Evolutionary conservation across 2,888 invertebrate species (phyloP).

Genomic region (Napeogenes inachia): DNA sequence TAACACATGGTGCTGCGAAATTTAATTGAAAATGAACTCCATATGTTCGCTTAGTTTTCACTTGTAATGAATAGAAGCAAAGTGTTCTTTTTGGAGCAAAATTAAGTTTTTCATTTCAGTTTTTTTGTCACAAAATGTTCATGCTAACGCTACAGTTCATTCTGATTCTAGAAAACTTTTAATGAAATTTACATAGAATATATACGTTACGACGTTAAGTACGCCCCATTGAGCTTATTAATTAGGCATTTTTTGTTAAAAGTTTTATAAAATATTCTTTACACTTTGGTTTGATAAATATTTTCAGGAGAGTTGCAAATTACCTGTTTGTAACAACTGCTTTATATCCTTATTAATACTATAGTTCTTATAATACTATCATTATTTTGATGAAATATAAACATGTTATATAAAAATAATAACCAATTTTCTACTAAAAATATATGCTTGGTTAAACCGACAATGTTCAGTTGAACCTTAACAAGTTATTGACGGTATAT

Average conservation of each 20-base stretch:
- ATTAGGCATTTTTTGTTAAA: slow-evolving; percentile 3
- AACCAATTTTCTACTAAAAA: too few relatives aligned
- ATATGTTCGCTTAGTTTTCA: too few relatives aligned
- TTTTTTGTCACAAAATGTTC: background rate
- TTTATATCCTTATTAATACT: background rate
- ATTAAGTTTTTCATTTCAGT: too few relatives aligned
- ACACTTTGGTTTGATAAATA: background rate
- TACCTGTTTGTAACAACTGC: background rate
- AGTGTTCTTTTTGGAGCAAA: background rate
- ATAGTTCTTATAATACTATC: too few relatives aligned
- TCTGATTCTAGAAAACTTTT: slow-evolving; percentile 3
- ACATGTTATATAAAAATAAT: too few relatives aligned
- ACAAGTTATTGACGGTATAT: too few relatives aligned
- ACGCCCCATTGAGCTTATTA: slow-evolving; percentile 12
- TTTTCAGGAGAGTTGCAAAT: background rate
- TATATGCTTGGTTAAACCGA: too few relatives aligned
- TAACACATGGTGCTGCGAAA: too few relatives aligned
- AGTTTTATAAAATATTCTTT: slow-evolving; percentile 1
- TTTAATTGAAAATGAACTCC: too few relatives aligned
- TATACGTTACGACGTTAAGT: slow-evolving; percentile 11
- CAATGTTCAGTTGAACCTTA: too few relatives aligned
- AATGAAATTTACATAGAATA: slow-evolving; percentile 17
- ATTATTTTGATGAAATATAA: too few relatives aligned
- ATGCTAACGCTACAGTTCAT: slow-evolving; percentile 3
- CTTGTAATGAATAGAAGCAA: background rate